Conservation (phyloP, 2,888 invertebrate species). For the Eupsilia transversa region DNA sequence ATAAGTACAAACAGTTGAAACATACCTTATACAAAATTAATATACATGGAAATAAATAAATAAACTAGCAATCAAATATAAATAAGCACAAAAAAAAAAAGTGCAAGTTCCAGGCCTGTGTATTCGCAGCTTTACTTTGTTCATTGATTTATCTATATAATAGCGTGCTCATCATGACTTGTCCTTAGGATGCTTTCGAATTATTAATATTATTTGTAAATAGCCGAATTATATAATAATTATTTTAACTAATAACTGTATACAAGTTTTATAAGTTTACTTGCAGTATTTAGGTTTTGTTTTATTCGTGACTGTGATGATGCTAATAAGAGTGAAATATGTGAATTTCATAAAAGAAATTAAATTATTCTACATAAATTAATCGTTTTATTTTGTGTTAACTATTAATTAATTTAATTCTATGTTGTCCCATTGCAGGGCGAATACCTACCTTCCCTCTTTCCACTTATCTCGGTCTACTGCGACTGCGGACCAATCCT, state of each 20-base stretch:
- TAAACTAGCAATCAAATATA: too few relatives aligned
- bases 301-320: conserved; percentile 79
- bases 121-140: background rate
- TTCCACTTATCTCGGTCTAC: background rate
- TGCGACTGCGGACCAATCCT: background rate
- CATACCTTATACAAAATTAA: background rate
- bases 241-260: conserved; percentile 35
- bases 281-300: conserved; percentile 54
- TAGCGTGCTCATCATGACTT: conserved; percentile 21
- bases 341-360: conserved; percentile 63
- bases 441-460: background rate
- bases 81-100: background rate
- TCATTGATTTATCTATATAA: background rate
- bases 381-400: conserved; percentile 12
- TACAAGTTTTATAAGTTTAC: conserved; percentile 49
- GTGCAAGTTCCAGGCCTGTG: background rate
- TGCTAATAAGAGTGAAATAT: conserved; percentile 64
- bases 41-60: background rate
- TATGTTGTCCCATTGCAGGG: too few relatives aligned
- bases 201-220: conserved; percentile 61
- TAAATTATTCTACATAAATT: conserved; percentile 70
- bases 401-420: too few relatives aligned
- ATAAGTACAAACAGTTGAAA: background rate
- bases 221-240: conserved; percentile 52
- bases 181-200: conserved; percentile 36